Percentiles rank a stretch among this genome's conserved stretches.
These are phyloP conservation scores for Ginglymostoma cirratum DNA, from an alignment of 2,113 vertebrate genomes.

Conservation along the genomic window DNA sequence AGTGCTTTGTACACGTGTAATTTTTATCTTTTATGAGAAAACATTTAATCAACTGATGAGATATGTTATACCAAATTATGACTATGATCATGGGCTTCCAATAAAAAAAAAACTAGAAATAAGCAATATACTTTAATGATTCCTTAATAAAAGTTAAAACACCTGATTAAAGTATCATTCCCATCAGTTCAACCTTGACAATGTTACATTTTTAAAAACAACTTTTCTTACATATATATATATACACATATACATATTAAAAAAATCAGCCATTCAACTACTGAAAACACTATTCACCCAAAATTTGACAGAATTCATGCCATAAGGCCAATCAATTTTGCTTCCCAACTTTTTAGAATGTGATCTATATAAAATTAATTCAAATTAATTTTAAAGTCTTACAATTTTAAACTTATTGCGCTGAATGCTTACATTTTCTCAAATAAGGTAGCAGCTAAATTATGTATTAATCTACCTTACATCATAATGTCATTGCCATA, in stretches of 20 bases:
- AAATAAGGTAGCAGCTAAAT: background rate
- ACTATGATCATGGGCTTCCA: background rate
- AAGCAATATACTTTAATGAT: background rate
- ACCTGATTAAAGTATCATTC: background rate
- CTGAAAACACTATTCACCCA: background rate
- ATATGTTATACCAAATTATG: background rate
- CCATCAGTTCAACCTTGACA: background rate
- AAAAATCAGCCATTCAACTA: background rate
- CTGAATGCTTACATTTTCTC: background rate
- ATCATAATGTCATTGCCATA: constrained; percentile 55
- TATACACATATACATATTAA: too few species aligned
- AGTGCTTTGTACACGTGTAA: background rate
- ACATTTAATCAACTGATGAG: background rate
- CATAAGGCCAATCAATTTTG: background rate
- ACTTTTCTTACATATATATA: too few species aligned
- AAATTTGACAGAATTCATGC: background rate
- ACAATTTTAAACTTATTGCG: background rate
- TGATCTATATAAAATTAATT: background rate
- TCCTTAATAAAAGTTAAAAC: background rate
- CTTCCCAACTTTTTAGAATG: background rate
- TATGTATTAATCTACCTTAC: background rate
- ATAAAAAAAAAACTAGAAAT: background rate
- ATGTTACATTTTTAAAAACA: background rate
- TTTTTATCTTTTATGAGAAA: background rate
- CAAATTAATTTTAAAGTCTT: background rate